Evolutionary conservation across 1,140 invertebrate genomes (phyloP), one percentile per base, ranked within the genome.

Genomic region (Leptinotarsa lineolata): DNA sequence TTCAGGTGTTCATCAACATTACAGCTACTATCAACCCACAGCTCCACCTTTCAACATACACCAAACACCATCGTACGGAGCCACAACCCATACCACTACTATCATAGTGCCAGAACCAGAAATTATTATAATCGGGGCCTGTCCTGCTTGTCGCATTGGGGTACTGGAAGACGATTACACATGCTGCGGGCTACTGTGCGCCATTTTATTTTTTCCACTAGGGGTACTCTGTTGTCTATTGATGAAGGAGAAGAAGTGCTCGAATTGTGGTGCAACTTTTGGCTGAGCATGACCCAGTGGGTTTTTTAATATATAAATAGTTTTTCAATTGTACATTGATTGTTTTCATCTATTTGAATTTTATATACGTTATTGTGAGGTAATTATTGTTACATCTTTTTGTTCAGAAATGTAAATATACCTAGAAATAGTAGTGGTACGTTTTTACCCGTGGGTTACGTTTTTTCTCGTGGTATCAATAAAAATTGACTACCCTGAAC

Each of bases 91-190:
- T 39, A 63, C 61, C 61, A 84, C 84, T 0, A 74, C 81, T 5
- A 67, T 81, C 13, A 72, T 81, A n/a, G 76, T 82, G 68, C 78
- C 88, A 59, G 86, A 89, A 20, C 84, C 86, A 21, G 88, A 91
- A 77, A 91, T 93, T 18, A 91, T 93, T 77, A 81, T 93, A 16
- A 90, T 94, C 13, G 93, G 93, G 3, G 91, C 90, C 13, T 95
- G 94, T 85, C 94, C 94, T 59, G 91, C 92, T 8, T 95, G 94
- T 83, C 87, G 93, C 78, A 92, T 95, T 71, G 94, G 94, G 20
- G 88, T 94, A 44, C 84, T 96, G 44, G 93, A 95, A 86, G 94
- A 95, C 82, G 93, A 94, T 83, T 94, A 91, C 81, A 93, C 93
- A 2, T 94, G 92, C 80, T 85, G 93, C 12, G 94, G 93, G 72